Conservation (phyloP, 2,888 invertebrate genomes). For the Trissoscelio sp. region DNA sequence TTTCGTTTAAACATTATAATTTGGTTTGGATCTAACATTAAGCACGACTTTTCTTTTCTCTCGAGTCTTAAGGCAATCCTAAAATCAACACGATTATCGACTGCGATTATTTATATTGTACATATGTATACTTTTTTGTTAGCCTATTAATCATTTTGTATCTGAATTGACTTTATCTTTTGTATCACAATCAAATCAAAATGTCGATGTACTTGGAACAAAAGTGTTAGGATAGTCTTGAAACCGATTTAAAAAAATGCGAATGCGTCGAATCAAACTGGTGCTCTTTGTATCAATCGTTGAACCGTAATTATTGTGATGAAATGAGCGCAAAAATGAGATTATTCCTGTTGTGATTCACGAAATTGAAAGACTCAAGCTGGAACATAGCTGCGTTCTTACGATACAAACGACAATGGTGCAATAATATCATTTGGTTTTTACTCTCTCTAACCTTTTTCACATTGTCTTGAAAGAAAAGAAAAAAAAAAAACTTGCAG, state of each 20-base stretch:
- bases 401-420: conserved; percentile 72
- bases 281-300: conserved; percentile 37
- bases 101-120: not conserved
- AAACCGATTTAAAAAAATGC: not conserved
- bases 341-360: conserved; percentile 44
- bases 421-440: conserved; percentile 77
- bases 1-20: not conserved
- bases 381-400: conserved; percentile 75
- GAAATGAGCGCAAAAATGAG: conserved; percentile 23
- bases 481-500: no score
- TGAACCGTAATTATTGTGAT: conserved; percentile 33
- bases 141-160: conserved; percentile 6
- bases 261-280: conserved; percentile 29
- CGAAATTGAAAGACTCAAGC: conserved; percentile 69
- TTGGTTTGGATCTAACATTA: not conserved
- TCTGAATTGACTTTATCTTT: not conserved
- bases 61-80: conserved; percentile 12
- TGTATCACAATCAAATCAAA: not conserved
- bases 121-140: not conserved
- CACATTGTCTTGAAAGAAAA: conserved; percentile 66
- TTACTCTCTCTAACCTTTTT: conserved; percentile 46
- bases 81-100: conserved; percentile 2
- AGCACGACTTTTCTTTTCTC: conserved; percentile 16
- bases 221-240: conserved; percentile 6
- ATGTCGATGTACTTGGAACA: not conserved